Base-by-base conservation (phyloP, 1,140 invertebrate genomes). In the Habropoda laboriosa region DNA sequence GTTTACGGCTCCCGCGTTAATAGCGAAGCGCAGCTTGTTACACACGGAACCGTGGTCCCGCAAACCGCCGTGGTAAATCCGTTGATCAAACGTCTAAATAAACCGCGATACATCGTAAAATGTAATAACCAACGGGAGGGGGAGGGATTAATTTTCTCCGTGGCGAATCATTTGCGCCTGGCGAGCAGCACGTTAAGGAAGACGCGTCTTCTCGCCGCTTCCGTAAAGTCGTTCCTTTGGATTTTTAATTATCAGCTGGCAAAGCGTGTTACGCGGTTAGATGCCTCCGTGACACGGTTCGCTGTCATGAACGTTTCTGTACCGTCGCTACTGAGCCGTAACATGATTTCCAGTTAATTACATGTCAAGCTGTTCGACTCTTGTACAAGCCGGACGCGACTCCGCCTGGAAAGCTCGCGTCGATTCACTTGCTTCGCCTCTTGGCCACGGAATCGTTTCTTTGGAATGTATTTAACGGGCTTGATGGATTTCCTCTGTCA, bases 341-440 rank as follows among this genome's bases (percentile, higher is more conserved):
- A 64, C 61, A n/a, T 64, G 68, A 79, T 64, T 74, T 74, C 58
- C 40, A 75, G 78, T 80, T 67, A 80, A 80, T 80, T 80, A 80
- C 55, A 49, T n/a, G 71, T 80, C 78, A 80, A 57, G 71, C 27
- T 18, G n/a, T 58, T 49, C 64, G 49, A 45, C 38, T 55, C 32
- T 64, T 27, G 13, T 12, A 8, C 18, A 18, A 16, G 21, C n/a
- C 13, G 1, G 18, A n/a, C 18, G 24, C 2, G 35, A 64, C 42
- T 18, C 27, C 10, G 30, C 40, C 18, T 72, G 53, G n/a, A 60
- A 58, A 47, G 6, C 45, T 64, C 0, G 35, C 60, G 27, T 18
- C 57, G 30, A 38, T 61, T 49, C 57, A 40, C 30, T 24, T 16
- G n/a, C 10, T 12, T 74, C n/a, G 4, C 8, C 27, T 13, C 32